Base-by-base conservation (phyloP, 2,113 vertebrate genomes). In the Pseudopipra pipra region DNA sequence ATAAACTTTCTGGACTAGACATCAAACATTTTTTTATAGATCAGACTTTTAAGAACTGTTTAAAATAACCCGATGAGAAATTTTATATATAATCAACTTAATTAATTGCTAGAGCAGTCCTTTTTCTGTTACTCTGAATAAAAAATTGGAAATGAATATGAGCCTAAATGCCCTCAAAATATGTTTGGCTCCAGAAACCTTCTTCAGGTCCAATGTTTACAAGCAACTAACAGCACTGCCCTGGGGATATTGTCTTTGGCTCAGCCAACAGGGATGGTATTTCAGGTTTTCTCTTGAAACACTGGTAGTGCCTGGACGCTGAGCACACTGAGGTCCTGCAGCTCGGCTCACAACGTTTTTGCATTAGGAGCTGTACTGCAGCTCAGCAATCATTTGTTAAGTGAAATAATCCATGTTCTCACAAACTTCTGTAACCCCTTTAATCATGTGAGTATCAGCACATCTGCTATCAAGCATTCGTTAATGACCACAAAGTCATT, bases 351-450 rank as follows among this genome's bases (percentile, higher is more conserved):
- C 62, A 6, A 3, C 5, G 14, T 14, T 33, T 65, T n/a, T 81
- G 58, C 8, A 1, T 1, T 3, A 16, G 28, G 41, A 86, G 17
- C 31, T 59, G n/a, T 3, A 1, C 23, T 3, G 1, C 30, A 77
- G 54, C 9, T 58, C 70, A 68, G 31, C 59, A 59, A 14, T 55
- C 68, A 78, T 51, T 49, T 88, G 37, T 35, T 28, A 20, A 61
- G 58, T 72, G 58, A 67, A 91, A n/a, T 51, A 76, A 76, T 37
- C 35, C 2, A 1, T 65, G 14, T 76, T 68, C 52, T 87, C 47
- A 28, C 4, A 67, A 63, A 68, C 24, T 73, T 85, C 54, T 58
- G 47, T 66, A 93, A 67, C 21, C 6, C 51, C 23, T 63, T 85
- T 78, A 74, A 74, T 78, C 35, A 37, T 35, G 25, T 68, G 79